These are phyloP conservation scores for Rhamphomyia laevipes DNA, from an alignment of 2,888 invertebrate species.

Conservation along the genomic window DNA sequence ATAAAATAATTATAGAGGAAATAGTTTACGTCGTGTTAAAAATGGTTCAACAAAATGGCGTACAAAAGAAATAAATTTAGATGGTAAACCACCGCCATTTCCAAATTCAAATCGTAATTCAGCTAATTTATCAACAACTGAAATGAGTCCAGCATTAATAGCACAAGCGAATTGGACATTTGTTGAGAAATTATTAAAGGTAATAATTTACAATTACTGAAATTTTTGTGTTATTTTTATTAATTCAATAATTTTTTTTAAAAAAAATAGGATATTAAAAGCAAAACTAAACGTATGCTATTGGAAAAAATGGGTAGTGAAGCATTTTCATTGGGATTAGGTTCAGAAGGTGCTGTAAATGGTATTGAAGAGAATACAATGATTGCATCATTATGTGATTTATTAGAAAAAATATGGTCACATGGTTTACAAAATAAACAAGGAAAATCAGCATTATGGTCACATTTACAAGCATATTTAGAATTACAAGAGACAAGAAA, in stretches of 20 bases:
- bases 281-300: constrained; percentile 94
- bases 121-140: constrained; percentile 33
- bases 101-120: constrained; percentile 29
- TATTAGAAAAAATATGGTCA: constrained; percentile 94
- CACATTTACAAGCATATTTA: constrained; percentile 82
- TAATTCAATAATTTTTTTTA: constrained; percentile 9
- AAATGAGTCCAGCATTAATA: constrained; percentile 70
- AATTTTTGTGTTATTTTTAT: constrained; percentile 1
- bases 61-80: constrained; percentile 48
- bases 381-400: constrained; percentile 94
- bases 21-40: constrained; percentile 49
- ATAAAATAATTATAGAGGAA: constrained; percentile 28
- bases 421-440: constrained; percentile 92
- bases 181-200: constrained; percentile 93
- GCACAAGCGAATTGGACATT: constrained; percentile 97
- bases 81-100: constrained; percentile 31
- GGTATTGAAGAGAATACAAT: constrained; percentile 94
- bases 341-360: constrained; percentile 56
- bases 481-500: constrained; percentile 61
- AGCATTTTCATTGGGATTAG: constrained; percentile 86
- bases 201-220: too few relatives aligned
- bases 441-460: constrained; percentile 96
- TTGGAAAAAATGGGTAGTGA: constrained; percentile 98
- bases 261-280: constrained; percentile 82
- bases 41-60: constrained; percentile 49